Evolutionary conservation across 2,113 vertebrate species (phyloP), one percentile per base, ranked within the genome.

Genomic region (Platichthys flesus): DNA sequence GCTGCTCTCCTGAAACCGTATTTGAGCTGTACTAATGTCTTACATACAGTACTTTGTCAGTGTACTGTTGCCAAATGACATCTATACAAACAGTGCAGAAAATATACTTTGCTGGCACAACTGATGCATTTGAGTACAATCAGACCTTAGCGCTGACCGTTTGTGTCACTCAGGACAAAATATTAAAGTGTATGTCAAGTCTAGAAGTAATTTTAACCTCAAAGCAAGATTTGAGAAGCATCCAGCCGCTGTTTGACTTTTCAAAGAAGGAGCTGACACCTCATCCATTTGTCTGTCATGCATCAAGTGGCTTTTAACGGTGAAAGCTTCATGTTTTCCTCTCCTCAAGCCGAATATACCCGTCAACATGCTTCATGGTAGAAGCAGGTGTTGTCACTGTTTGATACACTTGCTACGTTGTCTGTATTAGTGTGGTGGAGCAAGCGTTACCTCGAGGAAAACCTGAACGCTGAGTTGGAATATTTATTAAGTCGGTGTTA

Each of bases 301-400:
- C 61, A 42, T 72, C 52, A 59, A 63, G 37, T n/a, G 56, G 13
- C 56, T 67, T 75, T 84, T 58, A 65, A 35, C 24, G 42, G 23
- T 51, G 52, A 21, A 78, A 47, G 64, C 69, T 18, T 31, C 8
- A 31, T 63, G 10, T 57, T 68, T 52, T 63, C 59, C 35, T 7
- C 16, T 78, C 21, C 15, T 70, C 52, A 26, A 49, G 28, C 62
- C 71, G 68, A 67, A 74, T 59, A 66, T 42, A 67, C 23, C 45
- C 45, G 37, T 67, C 79, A 56, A 51, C 69, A 71, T 56, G 40
- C 69, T 64, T 75, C 56, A 23, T 47, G 18, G 58, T 56, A 49
- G 78, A 58, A 71, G 52, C 74, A 62, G 60, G 62, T 63, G 75
- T 64, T 71, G 56, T 66, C 69, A n/a, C 59, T 37, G 76, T 81